Evolutionary conservation across 2,888 invertebrate genomes (phyloP).

Genomic region (Erebia ligea): DNA sequence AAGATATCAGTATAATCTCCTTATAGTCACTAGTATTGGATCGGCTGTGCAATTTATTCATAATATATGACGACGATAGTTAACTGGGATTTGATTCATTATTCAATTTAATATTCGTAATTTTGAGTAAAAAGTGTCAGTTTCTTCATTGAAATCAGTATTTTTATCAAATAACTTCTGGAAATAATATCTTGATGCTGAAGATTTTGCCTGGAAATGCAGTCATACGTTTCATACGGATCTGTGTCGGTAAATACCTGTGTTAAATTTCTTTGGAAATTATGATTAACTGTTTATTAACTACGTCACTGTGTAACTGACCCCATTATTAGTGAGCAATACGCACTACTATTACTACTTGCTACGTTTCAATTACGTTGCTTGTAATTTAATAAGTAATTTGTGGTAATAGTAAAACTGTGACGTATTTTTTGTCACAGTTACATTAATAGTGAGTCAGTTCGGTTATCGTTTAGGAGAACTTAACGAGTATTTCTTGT

Average conservation of each 20-base stretch:
- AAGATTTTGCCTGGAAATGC: slow-evolving; percentile 10
- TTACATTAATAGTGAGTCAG: not conserved
- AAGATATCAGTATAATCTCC: slow-evolving; percentile 13
- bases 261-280: slow-evolving; percentile 21
- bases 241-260: slow-evolving; percentile 29
- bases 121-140: slow-evolving; percentile 4
- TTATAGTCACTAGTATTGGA: slow-evolving; percentile 1
- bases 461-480: not conserved
- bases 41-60: slow-evolving; percentile 6
- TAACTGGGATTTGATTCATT: not conserved
- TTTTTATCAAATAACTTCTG: not conserved
- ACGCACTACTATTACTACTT: not conserved
- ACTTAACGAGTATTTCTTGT: slow-evolving; percentile 6
- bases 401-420: not conserved
- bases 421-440: slow-evolving; percentile 10
- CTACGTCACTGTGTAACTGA: slow-evolving; percentile 15
- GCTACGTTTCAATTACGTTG: not conserved
- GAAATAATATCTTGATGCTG: too few species aligned
- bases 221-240: slow-evolving; percentile 23
- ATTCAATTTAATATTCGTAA: not conserved
- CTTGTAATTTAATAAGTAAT: not conserved
- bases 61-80: too few species aligned
- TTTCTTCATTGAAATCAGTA: not conserved
- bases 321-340: slow-evolving; percentile 7
- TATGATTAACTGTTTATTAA: slow-evolving; percentile 8